Evolutionary conservation across 2,888 invertebrate species (phyloP).

Genomic region (Dasysyrphus albostriatus): DNA sequence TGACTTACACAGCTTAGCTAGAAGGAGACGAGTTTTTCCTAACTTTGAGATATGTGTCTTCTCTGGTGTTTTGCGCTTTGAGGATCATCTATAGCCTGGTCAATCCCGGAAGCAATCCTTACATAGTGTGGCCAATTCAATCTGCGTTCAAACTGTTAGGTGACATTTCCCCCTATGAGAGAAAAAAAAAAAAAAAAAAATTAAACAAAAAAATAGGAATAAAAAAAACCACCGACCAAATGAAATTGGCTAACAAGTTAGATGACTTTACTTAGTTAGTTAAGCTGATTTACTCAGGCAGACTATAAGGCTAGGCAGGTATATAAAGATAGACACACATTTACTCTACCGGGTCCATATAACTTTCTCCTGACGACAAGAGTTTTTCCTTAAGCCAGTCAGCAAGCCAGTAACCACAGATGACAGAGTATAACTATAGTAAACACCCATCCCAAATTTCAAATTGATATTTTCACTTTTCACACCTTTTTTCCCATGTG

Average conservation of each 20-base stretch:
- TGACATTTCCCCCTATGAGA: conserved; percentile 62
- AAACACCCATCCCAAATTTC: conserved; percentile 35
- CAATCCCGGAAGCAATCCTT: conserved; percentile 70
- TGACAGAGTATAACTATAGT: background rate
- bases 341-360: conserved; percentile 33
- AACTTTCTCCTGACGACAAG: conserved; percentile 59
- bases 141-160: conserved; percentile 46
- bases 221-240: conserved; percentile 51
- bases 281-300: conserved; percentile 49
- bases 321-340: background rate
- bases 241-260: conserved; percentile 63
- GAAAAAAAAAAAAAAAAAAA: conserved; percentile 12
- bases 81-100: background rate
- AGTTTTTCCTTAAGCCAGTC: conserved; percentile 31
- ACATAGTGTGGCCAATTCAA: conserved; percentile 56
- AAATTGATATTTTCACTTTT: conserved; percentile 54
- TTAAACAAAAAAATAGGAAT: conserved; percentile 1
- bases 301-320: background rate
- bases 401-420: background rate
- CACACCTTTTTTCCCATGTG: conserved; percentile 44
- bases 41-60: conserved; percentile 25
- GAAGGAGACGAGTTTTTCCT: conserved; percentile 41
- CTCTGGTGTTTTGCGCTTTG: background rate
- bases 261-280: conserved; percentile 47
- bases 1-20: conserved; percentile 17